Conservation (phyloP, 2,113 vertebrate genomes). For the Fulica atra region DNA sequence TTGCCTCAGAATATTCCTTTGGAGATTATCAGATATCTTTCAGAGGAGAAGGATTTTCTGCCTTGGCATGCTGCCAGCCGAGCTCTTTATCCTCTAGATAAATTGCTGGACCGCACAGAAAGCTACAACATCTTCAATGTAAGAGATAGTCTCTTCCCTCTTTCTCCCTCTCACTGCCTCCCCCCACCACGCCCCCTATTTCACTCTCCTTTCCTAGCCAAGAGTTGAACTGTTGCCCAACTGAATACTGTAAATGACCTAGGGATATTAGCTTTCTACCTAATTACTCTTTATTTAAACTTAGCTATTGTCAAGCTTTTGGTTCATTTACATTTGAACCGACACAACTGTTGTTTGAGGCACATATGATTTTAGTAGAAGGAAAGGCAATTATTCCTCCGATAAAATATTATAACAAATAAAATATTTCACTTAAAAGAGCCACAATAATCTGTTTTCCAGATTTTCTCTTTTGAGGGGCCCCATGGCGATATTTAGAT, state of each 20-base stretch:
- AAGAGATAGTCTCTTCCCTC: constrained; percentile 39
- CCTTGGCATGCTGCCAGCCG: constrained; percentile 96
- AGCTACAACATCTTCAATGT: constrained; percentile 96
- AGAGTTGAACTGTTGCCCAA: constrained; percentile 10
- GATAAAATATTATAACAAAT: constrained; percentile 59
- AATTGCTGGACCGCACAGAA: constrained; percentile 94
- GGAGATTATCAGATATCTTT: constrained; percentile 93
- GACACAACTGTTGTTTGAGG: constrained; percentile 39
- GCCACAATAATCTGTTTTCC: constrained; percentile 27
- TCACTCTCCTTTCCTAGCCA: neutral
- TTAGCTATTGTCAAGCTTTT: constrained; percentile 32
- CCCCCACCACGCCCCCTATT: neutral
- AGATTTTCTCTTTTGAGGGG: constrained; percentile 31
- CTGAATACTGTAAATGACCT: constrained; percentile 14
- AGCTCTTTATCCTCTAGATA: constrained; percentile 94
- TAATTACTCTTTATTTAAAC: constrained; percentile 50
- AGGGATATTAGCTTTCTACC: constrained; percentile 9
- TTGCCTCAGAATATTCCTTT: constrained; percentile 93
- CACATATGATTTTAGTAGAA: neutral
- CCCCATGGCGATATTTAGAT: constrained; percentile 7
- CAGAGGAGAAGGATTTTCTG: constrained; percentile 93
- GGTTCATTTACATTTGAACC: constrained; percentile 16
- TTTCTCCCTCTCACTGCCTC: no score
- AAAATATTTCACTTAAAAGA: constrained; percentile 48
- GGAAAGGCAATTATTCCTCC: constrained; percentile 16